Conservation (phyloP, 2,888 invertebrate genomes). For the Galerucella nymphaeae region DNA sequence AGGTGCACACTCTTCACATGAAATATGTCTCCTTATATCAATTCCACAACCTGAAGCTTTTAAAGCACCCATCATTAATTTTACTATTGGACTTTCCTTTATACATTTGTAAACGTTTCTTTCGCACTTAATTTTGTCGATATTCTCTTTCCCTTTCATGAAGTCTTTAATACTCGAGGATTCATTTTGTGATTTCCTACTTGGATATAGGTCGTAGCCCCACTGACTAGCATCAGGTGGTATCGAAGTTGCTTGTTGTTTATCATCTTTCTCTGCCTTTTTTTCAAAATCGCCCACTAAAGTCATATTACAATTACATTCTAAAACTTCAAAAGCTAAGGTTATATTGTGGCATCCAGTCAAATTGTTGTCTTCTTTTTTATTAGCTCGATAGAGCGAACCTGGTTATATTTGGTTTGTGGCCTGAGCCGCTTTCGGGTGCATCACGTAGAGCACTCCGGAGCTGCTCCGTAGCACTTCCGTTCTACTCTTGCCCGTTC, state of each 20-base stretch:
- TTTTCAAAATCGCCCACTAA: conserved; percentile 11
- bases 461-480: too few species aligned
- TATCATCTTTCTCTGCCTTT: conserved; percentile 2
- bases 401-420: too few species aligned
- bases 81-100: conserved; percentile 82
- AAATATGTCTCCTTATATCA: conserved; percentile 87
- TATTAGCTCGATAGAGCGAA: too few species aligned
- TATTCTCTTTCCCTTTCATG: conserved; percentile 70
- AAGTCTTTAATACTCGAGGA: conserved; percentile 46
- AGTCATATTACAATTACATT: conserved; percentile 6
- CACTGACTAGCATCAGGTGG: conserved; percentile 62
- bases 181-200: conserved; percentile 81
- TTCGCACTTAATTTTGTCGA: conserved; percentile 84
- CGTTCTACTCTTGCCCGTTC: too few species aligned
- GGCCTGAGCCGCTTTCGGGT: too few species aligned
- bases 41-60: conserved; percentile 84
- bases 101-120: conserved; percentile 80
- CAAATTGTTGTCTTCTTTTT: too few species aligned
- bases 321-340: background rate
- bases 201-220: conserved; percentile 88
- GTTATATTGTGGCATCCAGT: too few species aligned
- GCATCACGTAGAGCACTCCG: too few species aligned
- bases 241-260: background rate
- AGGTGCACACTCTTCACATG: conserved; percentile 89
- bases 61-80: conserved; percentile 86